These are phyloP conservation scores for Sarcophaga variegata DNA, from an alignment of 2,888 invertebrate genomes.

Conservation along the genomic window DNA sequence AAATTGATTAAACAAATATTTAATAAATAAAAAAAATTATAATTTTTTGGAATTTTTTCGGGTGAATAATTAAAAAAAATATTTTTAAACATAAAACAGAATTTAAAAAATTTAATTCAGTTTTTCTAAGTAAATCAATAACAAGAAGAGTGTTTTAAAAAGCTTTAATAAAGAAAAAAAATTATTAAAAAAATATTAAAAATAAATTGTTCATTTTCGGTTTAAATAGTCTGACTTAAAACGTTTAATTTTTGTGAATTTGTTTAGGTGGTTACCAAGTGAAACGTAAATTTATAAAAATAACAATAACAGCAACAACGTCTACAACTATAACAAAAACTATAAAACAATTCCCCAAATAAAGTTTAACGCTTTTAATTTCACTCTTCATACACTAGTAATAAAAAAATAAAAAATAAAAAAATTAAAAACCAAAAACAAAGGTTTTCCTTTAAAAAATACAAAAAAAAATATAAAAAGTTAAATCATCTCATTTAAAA, in stretches of 20 bases:
- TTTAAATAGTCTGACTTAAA: too few species aligned
- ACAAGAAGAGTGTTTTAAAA: too few species aligned
- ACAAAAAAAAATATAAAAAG: constrained; percentile 14
- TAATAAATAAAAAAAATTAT: not conserved
- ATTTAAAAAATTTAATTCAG: too few species aligned
- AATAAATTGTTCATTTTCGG: not conserved
- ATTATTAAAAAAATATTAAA: not conserved
- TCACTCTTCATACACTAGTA: too few species aligned
- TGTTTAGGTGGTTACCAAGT: constrained; percentile 57
- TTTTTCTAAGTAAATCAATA: too few species aligned
- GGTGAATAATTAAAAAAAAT: too few species aligned
- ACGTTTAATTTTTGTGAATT: not conserved
- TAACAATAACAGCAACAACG: not conserved
- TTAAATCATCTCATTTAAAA: not conserved
- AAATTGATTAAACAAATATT: not conserved
- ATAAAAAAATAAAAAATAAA: too few species aligned
- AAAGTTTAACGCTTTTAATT: not conserved
- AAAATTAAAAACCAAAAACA: not conserved
- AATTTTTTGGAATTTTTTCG: too few species aligned
- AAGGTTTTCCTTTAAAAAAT: not conserved
- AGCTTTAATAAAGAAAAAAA: too few species aligned
- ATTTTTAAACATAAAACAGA: too few species aligned
- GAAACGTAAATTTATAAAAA: constrained; percentile 36
- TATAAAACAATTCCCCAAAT: not conserved
- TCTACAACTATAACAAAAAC: not conserved